A percentile compares a stretch with the other conserved stretches of the same genome.
phyloP scores from a whole-genome alignment of 2,888 invertebrate species.

The Labia minor region DNA sequence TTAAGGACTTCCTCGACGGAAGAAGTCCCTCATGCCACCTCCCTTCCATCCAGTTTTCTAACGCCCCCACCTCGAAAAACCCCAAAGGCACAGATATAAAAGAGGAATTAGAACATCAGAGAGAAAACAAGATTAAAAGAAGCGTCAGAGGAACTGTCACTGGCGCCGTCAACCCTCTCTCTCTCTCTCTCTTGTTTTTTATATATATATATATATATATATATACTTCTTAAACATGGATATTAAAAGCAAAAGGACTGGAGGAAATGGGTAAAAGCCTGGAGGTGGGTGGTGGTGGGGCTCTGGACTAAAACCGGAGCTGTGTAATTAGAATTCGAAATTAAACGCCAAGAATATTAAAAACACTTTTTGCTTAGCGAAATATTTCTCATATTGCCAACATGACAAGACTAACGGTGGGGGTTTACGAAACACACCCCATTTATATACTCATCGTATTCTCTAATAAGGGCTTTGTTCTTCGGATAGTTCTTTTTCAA shows the following conservation, averaged over 20 bases:
- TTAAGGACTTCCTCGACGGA: slow-evolving; percentile 3
- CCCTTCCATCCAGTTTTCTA: slow-evolving; percentile 1
- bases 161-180: not conserved
- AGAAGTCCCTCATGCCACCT: not conserved
- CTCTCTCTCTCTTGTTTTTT: too few relatives aligned
- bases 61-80: slow-evolving; percentile 13
- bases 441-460: not conserved
- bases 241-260: slow-evolving; percentile 13
- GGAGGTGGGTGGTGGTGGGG: not conserved
- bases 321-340: slow-evolving; percentile 7
- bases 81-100: slow-evolving; percentile 13
- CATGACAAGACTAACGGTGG: not conserved
- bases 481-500: not conserved
- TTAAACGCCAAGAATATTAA: slow-evolving; percentile 13
- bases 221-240: slow-evolving; percentile 4
- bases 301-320: not conserved
- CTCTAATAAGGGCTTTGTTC: not conserved
- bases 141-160: not conserved
- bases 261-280: not conserved
- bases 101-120: slow-evolving; percentile 13
- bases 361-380: slow-evolving; percentile 13
- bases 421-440: not conserved
- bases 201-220: slow-evolving; percentile 3
- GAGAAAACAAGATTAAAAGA: slow-evolving; percentile 13
- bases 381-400: not conserved